Evolutionary conservation across 2,797 vertebrate species (phyloP).

Genomic region (Kryptopterus vitreolus): DNA sequence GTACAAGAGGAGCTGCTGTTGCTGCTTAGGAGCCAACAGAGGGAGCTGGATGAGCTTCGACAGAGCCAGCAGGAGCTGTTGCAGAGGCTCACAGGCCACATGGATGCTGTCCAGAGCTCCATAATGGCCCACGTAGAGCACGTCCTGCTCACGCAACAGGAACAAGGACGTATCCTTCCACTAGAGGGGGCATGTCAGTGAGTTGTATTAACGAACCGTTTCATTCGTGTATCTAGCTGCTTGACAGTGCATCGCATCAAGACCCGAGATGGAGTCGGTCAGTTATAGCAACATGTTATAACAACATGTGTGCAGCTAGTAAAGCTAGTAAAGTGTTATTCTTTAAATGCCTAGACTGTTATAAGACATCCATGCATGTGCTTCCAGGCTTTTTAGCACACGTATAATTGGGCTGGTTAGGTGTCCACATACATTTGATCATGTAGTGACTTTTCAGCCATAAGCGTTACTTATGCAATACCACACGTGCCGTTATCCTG

Average conservation of each 20-base stretch:
- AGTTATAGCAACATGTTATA: no score
- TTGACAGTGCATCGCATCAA: neutral
- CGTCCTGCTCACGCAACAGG: constrained; percentile 82
- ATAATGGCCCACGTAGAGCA: constrained; percentile 87
- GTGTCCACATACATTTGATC: neutral
- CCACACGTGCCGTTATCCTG: neutral
- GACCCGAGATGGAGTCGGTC: no score
- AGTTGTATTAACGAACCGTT: neutral
- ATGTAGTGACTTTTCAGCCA: neutral
- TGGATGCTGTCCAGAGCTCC: constrained; percentile 83
- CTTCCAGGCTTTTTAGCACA: neutral
- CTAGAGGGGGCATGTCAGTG: constrained; percentile 13
- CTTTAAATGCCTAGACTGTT: neutral
- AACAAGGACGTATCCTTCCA: constrained; percentile 94
- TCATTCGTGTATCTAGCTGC: neutral
- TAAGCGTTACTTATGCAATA: neutral
- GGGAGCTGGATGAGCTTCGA: constrained; percentile 84
- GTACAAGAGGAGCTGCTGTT: constrained; percentile 87
- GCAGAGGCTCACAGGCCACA: constrained; percentile 78
- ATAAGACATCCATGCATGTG: neutral
- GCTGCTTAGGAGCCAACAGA: constrained; percentile 88
- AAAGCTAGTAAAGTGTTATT: neutral
- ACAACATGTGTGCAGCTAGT: neutral
- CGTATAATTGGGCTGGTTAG: neutral
- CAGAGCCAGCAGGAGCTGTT: constrained; percentile 86